A percentile compares a stretch with the other conserved stretches of the same genome.
These are phyloP conservation scores for Neodiprion pinetum DNA, from an alignment of 1,140 invertebrate species.

Conservation along the genomic window DNA sequence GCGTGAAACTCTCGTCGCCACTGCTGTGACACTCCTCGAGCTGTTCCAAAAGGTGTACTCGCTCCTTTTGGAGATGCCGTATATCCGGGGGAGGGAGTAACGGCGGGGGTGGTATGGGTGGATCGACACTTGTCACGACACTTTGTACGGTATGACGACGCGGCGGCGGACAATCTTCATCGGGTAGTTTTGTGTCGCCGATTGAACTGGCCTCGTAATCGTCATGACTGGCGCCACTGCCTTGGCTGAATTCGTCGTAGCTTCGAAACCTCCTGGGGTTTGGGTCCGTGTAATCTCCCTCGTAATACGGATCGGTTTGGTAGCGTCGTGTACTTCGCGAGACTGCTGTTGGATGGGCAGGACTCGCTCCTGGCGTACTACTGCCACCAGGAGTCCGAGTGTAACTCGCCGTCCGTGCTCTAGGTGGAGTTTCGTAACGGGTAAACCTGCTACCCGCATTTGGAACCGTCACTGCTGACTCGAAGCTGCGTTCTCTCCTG, in stretches of 20 bases:
- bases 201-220: constrained; percentile 59
- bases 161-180: constrained; percentile 46
- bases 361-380: constrained; percentile 57
- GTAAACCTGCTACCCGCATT: constrained; percentile 57
- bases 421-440: constrained; percentile 57
- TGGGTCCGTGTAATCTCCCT: constrained; percentile 59
- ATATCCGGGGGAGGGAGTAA: constrained; percentile 66
- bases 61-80: constrained; percentile 73
- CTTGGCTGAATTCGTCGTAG: constrained; percentile 71
- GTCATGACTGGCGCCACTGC: constrained; percentile 69
- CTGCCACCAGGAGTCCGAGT: constrained; percentile 54
- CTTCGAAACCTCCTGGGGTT: constrained; percentile 66
- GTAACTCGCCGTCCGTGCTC: constrained; percentile 57
- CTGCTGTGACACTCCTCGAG: constrained; percentile 76
- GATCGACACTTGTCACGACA: constrained; percentile 49
- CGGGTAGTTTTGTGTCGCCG: constrained; percentile 50
- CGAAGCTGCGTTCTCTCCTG: constrained; percentile 56
- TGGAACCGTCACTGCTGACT: constrained; percentile 53
- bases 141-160: constrained; percentile 51
- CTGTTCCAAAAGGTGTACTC: constrained; percentile 73
- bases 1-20: constrained; percentile 71
- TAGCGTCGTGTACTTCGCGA: constrained; percentile 53
- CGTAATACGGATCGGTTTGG: constrained; percentile 57
- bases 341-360: constrained; percentile 55
- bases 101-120: constrained; percentile 47